Conservation (phyloP, 2,113 vertebrate genomes). For the Rafetus swinhoei region DNA sequence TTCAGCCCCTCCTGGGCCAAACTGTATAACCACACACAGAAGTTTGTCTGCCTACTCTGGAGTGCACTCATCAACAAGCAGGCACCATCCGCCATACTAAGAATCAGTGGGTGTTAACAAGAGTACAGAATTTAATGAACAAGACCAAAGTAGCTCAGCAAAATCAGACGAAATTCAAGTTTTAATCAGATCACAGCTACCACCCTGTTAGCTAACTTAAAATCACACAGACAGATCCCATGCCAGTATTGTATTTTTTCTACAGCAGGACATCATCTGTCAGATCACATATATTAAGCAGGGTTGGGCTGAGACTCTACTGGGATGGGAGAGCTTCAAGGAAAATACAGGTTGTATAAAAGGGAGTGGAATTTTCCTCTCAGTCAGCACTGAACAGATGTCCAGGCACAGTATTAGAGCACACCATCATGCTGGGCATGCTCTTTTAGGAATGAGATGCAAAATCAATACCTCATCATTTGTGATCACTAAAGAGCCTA, state of each 20-base stretch:
- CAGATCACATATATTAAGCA: neutral
- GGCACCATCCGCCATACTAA: constrained; percentile 16
- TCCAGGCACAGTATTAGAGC: accelerated
- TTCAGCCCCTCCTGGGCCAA: constrained; percentile 22
- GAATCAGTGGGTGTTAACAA: constrained; percentile 45
- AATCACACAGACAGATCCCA: neutral
- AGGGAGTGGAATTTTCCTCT: neutral
- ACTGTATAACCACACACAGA: neutral
- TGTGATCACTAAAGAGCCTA: neutral
- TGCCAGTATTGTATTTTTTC: neutral
- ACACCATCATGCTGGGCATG: neutral
- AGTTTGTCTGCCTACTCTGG: neutral
- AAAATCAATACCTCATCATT: neutral
- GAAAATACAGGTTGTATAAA: neutral
- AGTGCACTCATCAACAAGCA: neutral
- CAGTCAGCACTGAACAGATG: neutral
- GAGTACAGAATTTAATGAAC: neutral
- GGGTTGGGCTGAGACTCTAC: neutral
- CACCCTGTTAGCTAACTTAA: neutral
- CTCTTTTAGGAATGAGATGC: neutral
- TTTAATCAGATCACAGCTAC: neutral
- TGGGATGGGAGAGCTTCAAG: neutral
- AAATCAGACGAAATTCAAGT: constrained; percentile 19
- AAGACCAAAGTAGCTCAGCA: constrained; percentile 34
- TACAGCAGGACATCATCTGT: neutral